phyloP scores from a whole-genome alignment of 2,888 invertebrate species.

The Pollenia angustigena region DNA sequence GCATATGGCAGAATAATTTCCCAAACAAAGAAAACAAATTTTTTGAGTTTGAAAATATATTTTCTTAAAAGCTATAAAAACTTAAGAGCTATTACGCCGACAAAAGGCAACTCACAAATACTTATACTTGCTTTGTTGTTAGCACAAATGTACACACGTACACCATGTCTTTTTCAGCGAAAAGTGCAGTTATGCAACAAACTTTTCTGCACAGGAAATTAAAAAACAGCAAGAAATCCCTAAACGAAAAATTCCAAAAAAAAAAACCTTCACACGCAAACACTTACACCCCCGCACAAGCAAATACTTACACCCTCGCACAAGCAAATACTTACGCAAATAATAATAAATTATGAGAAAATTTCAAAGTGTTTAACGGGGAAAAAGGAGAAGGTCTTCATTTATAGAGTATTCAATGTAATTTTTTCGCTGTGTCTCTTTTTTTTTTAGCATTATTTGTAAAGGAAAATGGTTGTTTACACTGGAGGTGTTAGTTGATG shows the following conservation, averaged over 20 bases:
- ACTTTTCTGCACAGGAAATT: conserved; percentile 78
- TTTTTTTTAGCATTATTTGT: too few species aligned
- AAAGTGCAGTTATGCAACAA: conserved; percentile 75
- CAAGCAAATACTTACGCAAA: not conserved
- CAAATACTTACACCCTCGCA: not conserved
- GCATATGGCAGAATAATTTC: not conserved
- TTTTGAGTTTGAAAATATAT: conserved; percentile 42
- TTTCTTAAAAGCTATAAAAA: conserved; percentile 57
- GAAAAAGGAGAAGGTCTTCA: not conserved
- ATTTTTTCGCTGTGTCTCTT: too few species aligned
- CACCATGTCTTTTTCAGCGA: conserved; percentile 65
- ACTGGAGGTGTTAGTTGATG: not conserved
- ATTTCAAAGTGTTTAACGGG: conserved; percentile 35
- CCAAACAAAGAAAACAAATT: not conserved
- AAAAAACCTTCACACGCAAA: conserved; percentile 1
- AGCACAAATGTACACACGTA: not conserved
- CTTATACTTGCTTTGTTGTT: not conserved
- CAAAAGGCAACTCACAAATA: conserved; percentile 3
- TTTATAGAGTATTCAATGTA: conserved; percentile 26
- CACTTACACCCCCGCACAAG: not conserved
- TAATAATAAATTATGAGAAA: conserved; percentile 49
- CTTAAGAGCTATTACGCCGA: conserved; percentile 53
- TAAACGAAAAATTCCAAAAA: conserved; percentile 45
- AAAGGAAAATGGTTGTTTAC: not conserved
- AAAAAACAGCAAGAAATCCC: conserved; percentile 73